A percentile compares a stretch with the other conserved stretches of the same genome.
phyloP scores from a whole-genome alignment of 2,797 vertebrate species.

The Sebastes itinus region DNA sequence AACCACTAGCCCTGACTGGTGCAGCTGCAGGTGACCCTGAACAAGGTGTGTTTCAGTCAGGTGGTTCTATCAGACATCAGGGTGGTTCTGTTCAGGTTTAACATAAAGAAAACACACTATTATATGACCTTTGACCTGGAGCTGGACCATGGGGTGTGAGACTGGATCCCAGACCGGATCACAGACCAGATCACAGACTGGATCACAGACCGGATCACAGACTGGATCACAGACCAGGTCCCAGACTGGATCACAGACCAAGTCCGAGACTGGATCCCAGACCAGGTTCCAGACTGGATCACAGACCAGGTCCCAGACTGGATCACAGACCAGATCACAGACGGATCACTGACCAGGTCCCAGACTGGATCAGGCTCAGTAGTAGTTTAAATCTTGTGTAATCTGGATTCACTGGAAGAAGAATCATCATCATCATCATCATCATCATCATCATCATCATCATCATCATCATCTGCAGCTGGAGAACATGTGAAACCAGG shows the following conservation, averaged over 20 bases:
- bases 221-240: not conserved
- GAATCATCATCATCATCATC: not conserved
- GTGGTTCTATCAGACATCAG: too few species aligned
- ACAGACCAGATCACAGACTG: accelerated
- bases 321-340: not conserved
- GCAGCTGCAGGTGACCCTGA: not conserved
- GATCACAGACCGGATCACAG: not conserved
- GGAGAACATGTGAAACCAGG: not conserved
- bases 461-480: too few species aligned
- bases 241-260: not conserved
- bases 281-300: not conserved
- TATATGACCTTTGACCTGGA: not conserved
- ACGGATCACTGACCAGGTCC: too few species aligned
- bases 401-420: not conserved
- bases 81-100: not conserved
- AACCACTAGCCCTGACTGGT: not conserved
- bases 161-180: not conserved
- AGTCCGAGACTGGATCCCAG: not conserved
- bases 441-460: not conserved
- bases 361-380: not conserved
- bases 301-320: not conserved
- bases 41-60: not conserved
- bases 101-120: not conserved
- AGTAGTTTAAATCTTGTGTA: not conserved
- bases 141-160: not conserved